Evolutionary conservation across 2,888 invertebrate species (phyloP).

Genomic region (Xylophagus ater): DNA sequence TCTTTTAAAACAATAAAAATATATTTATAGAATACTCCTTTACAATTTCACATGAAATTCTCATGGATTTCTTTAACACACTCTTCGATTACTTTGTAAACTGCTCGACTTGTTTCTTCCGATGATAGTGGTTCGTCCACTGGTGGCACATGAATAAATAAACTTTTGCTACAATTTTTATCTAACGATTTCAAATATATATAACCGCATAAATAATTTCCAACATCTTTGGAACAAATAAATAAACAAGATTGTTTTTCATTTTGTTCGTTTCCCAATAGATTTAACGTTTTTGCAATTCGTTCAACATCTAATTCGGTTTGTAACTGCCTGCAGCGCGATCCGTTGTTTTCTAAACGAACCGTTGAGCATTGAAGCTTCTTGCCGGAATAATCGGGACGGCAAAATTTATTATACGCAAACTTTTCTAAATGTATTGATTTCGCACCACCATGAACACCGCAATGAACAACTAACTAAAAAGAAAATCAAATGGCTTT

Average conservation of each 20-base stretch:
- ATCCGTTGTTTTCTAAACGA: conserved; percentile 21
- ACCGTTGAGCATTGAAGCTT: conserved; percentile 22
- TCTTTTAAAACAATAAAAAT: neutral
- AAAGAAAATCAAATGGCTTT: neutral
- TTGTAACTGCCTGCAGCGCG: conserved; percentile 22
- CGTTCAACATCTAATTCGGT: conserved; percentile 31
- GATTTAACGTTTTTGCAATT: conserved; percentile 36
- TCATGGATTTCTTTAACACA: conserved; percentile 20
- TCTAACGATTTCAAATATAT: conserved; percentile 61
- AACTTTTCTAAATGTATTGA: conserved; percentile 33
- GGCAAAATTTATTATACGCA: conserved; percentile 32
- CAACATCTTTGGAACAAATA: conserved; percentile 28
- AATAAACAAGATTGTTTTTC: neutral
- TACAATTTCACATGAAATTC: too few relatives aligned
- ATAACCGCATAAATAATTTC: conserved; percentile 66
- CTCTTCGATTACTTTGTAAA: conserved; percentile 30
- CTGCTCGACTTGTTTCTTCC: conserved; percentile 45
- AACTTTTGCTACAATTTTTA: conserved; percentile 43
- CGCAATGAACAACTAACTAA: conserved; percentile 37
- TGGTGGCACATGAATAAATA: conserved; percentile 73
- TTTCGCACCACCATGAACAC: conserved; percentile 31
- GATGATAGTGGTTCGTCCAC: conserved; percentile 50
- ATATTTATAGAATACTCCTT: too few relatives aligned
- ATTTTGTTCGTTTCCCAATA: neutral
- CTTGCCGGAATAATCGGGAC: conserved; percentile 31